A percentile compares a stretch with the other conserved stretches of the same genome.
Evolutionary conservation across 2,797 vertebrate genomes (phyloP).

Genomic region (Lagocephalus sceleratus): DNA sequence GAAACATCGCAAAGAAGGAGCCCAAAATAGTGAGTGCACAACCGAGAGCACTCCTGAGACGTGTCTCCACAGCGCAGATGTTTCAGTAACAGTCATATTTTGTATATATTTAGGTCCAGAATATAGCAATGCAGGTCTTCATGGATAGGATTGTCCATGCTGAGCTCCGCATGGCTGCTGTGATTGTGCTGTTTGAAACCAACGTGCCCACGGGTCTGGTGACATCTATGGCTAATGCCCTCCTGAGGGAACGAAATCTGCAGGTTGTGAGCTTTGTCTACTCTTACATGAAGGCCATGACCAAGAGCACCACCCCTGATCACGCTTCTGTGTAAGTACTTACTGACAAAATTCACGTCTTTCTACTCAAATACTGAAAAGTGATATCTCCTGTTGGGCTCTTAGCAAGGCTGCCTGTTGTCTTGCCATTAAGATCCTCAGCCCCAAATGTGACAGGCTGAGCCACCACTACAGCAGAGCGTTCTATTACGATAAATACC

Average conservation of each 20-base stretch:
- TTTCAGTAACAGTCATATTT: conserved; percentile 3
- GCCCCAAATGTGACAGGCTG: conserved; percentile 73
- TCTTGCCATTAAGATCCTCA: conserved; percentile 78
- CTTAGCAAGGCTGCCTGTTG: conserved; percentile 83
- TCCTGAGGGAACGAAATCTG: conserved; percentile 75
- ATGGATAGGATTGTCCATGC: conserved; percentile 65
- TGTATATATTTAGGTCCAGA: conserved; percentile 78
- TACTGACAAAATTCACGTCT: not conserved
- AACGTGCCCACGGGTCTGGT: conserved; percentile 75
- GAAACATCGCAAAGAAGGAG: conserved; percentile 76
- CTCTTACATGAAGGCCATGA: conserved; percentile 79
- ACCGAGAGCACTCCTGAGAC: not conserved
- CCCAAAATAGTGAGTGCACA: conserved; percentile 62
- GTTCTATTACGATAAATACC: conserved; percentile 65
- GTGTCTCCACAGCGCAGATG: not conserved
- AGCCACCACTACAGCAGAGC: conserved; percentile 74
- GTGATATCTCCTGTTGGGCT: conserved; percentile 7
- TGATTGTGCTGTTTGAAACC: conserved; percentile 78
- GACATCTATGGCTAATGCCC: conserved; percentile 62
- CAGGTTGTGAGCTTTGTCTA: conserved; percentile 82
- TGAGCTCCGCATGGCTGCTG: conserved; percentile 76
- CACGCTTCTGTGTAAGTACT: conserved; percentile 76
- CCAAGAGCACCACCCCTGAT: conserved; percentile 78
- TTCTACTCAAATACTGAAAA: not conserved
- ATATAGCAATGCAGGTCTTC: conserved; percentile 77